phyloP scores from a whole-genome alignment of 2,797 vertebrate genomes.

The Lutra lutra region DNA sequence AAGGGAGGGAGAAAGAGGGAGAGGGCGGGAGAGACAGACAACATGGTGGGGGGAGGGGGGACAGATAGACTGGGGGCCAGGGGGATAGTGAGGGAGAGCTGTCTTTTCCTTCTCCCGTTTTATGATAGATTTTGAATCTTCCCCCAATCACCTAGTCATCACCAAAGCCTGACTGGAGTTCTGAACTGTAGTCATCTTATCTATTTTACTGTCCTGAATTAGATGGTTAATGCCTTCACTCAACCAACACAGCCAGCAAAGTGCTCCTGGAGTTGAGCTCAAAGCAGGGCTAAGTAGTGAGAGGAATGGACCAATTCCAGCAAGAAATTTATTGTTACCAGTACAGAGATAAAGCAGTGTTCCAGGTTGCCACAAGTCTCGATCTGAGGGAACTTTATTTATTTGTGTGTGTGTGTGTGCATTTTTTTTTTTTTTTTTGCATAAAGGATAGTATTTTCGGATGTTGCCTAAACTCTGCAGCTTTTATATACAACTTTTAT shows the following conservation, averaged over 20 bases:
- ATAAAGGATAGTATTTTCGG: neutral
- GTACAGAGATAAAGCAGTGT: constrained; percentile 41
- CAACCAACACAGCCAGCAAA: neutral
- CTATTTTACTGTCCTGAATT: neutral
- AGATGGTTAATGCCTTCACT: neutral
- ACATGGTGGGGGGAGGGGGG: neutral
- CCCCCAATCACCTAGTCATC: neutral
- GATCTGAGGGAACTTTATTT: neutral
- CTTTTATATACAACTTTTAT: constrained; percentile 66
- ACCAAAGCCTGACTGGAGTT: neutral
- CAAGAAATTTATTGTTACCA: constrained; percentile 16
- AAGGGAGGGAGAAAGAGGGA: neutral
- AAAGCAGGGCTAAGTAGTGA: neutral
- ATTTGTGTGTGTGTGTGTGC: neutral
- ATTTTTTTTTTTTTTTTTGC: neutral
- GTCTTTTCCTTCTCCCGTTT: neutral
- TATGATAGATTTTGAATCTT: neutral
- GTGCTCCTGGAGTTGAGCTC: neutral
- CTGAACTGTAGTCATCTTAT: neutral
- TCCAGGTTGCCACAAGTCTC: constrained; percentile 22
- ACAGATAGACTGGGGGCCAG: neutral
- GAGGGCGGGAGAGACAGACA: neutral
- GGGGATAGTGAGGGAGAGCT: neutral
- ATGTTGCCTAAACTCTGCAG: neutral
- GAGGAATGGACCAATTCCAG: neutral